Evolutionary conservation across 1,140 invertebrate species (phyloP).

Genomic region (Trypoxylus dichotomus): DNA sequence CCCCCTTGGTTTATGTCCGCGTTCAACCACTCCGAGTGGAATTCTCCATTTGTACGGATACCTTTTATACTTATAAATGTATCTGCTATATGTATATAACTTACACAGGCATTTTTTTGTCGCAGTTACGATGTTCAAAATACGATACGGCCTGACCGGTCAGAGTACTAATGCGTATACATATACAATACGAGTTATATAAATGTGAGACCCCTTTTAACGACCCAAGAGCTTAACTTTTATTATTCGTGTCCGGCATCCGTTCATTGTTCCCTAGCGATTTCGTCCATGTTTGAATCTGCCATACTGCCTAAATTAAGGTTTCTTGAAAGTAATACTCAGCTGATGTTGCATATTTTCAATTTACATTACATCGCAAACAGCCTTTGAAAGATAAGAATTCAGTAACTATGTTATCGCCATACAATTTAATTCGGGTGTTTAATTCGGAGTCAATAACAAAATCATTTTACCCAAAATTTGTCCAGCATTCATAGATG

Average conservation of each 20-base stretch:
- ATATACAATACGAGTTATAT: not conserved
- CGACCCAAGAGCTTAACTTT: not conserved
- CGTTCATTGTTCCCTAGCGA: not conserved
- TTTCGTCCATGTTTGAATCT: not conserved
- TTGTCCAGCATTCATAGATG: no score
- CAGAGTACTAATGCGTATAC: not conserved
- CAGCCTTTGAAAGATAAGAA: no score
- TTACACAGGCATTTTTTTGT: not conserved
- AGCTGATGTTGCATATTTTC: no score
- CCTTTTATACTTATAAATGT: not conserved
- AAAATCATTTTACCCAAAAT: no score
- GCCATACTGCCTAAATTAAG: not conserved
- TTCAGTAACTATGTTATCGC: no score
- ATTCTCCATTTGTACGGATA: not conserved
- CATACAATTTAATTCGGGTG: no score
- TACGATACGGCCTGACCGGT: not conserved
- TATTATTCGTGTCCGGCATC: not conserved
- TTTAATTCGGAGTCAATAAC: no score
- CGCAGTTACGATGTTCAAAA: not conserved
- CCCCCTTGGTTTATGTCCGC: not conserved
- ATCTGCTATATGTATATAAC: not conserved
- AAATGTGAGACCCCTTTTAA: not conserved
- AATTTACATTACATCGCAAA: no score
- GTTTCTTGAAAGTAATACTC: not conserved
- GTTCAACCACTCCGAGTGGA: not conserved